These are phyloP conservation scores for Phanerotoma sp. DNA, from an alignment of 2,888 invertebrate genomes.

Conservation along the genomic window DNA sequence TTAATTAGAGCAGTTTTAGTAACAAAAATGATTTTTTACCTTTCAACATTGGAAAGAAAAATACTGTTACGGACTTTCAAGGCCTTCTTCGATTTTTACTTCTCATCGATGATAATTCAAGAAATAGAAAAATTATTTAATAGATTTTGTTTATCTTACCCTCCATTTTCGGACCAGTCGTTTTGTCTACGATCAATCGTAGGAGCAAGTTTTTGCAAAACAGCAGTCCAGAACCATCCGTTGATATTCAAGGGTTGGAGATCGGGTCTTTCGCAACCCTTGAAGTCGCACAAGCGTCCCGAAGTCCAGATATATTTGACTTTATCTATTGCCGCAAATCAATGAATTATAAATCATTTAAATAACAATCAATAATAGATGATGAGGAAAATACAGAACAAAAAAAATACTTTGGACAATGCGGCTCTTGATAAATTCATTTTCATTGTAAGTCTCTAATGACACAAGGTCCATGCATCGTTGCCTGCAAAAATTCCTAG, in stretches of 20 bases:
- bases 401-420: constrained; percentile 70
- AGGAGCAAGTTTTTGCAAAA: constrained; percentile 80
- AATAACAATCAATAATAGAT: not conserved
- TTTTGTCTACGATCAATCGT: constrained; percentile 79
- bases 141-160: too few species aligned
- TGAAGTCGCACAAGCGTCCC: constrained; percentile 86
- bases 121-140: not conserved
- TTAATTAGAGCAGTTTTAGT: not conserved
- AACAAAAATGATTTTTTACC: too few species aligned
- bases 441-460: constrained; percentile 81
- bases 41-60: too few species aligned
- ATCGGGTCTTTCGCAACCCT: constrained; percentile 84
- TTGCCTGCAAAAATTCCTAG: constrained; percentile 82
- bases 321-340: constrained; percentile 58
- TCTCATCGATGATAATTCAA: not conserved
- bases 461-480: constrained; percentile 90
- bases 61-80: too few species aligned
- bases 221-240: constrained; percentile 93
- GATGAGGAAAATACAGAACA: not conserved
- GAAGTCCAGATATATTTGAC: constrained; percentile 92
- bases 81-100: too few species aligned
- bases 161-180: constrained; percentile 87
- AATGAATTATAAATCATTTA: not conserved
- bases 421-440: constrained; percentile 82
- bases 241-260: constrained; percentile 78